phyloP scores from a whole-genome alignment of 2,113 vertebrate genomes.

The Rhabdornis inornatus region DNA sequence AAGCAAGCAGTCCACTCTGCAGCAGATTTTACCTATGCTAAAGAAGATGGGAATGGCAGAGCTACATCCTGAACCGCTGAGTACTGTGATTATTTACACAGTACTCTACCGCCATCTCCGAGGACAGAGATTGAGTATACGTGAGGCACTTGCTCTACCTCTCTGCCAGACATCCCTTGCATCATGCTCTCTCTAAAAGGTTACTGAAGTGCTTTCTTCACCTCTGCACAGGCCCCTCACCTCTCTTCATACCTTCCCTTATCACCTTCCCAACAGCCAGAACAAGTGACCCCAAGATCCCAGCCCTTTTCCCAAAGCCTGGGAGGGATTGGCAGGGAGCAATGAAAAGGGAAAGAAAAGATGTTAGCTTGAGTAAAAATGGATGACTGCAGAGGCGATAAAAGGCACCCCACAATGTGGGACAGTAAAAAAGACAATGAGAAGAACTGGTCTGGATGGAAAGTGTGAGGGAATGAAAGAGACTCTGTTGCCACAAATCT shows the following conservation, averaged over 20 bases:
- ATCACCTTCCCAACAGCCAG: background rate
- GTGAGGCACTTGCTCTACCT: background rate
- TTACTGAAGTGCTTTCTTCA: background rate
- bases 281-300: background rate
- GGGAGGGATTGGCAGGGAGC: background rate
- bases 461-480: background rate
- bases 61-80: rapidly evolving
- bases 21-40: background rate
- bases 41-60: background rate
- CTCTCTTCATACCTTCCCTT: background rate
- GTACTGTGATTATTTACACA: background rate
- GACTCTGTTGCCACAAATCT: background rate
- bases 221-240: background rate
- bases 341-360: background rate
- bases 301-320: background rate
- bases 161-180: background rate
- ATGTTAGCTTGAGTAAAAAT: background rate
- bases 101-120: background rate
- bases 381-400: background rate
- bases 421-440: background rate
- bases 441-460: background rate
- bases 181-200: background rate
- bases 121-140: background rate
- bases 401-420: background rate
- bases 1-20: background rate